A percentile compares a stretch with the other conserved stretches of the same genome.
These are phyloP conservation scores for Limnephilus rhombicus DNA, from an alignment of 2,888 invertebrate genomes.

Conservation along the genomic window DNA sequence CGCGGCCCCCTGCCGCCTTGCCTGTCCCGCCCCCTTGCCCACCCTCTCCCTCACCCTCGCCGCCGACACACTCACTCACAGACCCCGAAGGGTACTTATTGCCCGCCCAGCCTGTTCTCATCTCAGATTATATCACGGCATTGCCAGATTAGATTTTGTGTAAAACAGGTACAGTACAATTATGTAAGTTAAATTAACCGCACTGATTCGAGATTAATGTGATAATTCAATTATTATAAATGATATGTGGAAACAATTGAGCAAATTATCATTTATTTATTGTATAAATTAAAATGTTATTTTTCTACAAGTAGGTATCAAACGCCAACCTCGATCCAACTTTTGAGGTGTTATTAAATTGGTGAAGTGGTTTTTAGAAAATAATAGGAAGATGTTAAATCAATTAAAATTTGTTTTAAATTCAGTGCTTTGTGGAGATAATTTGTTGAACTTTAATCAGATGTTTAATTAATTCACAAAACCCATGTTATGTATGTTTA, in stretches of 20 bases:
- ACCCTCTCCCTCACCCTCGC: constrained; percentile 72
- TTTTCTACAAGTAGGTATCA: background rate
- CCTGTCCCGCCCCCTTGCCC: constrained; percentile 59
- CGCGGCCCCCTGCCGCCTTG: constrained; percentile 70
- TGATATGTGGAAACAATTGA: background rate
- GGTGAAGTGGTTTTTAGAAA: background rate
- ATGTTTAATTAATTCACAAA: background rate
- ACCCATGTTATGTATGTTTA: background rate
- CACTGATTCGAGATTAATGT: background rate
- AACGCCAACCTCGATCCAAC: background rate
- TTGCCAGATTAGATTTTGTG: constrained; percentile 71
- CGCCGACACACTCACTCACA: constrained; percentile 77
- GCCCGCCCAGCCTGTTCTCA: constrained; percentile 76
- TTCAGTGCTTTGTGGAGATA: background rate
- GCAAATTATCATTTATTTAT: background rate
- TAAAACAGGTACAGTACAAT: background rate
- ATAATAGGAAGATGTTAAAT: background rate
- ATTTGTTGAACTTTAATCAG: background rate
- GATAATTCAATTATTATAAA: background rate
- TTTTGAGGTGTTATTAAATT: background rate
- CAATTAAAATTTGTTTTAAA: background rate
- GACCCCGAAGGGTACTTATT: constrained; percentile 85
- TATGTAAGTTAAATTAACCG: background rate
- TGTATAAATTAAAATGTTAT: no score
- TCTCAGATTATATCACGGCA: constrained; percentile 78